Base-by-base conservation (phyloP, 2,113 vertebrate species). In the Struthio camelus region DNA sequence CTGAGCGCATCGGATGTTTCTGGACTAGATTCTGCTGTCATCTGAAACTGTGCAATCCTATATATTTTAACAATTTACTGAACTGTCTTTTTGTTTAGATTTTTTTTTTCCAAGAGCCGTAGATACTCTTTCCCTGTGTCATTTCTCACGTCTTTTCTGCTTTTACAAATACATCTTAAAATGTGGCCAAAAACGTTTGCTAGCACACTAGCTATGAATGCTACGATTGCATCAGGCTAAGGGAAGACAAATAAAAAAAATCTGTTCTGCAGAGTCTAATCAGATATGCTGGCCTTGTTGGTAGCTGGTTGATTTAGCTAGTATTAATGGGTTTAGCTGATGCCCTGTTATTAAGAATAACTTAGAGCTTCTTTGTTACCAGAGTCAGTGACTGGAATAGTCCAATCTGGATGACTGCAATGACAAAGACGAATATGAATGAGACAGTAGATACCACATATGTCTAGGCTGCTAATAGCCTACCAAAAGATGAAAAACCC, bases 261-360 rank as follows among this genome's bases (percentile, higher is more conserved):
- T 15, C 48, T 23, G 16, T 0, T 0, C 14, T n/a, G n/a, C 70
- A 51, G 36, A 3, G 46, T 8, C 75, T 58, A 54, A 4, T 73
- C n/a, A 7, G 32, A n/a, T 4, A 38, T 4, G 2, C 14, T 53
- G 3, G 6, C 87, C 64, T n/a, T 75, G 69, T 50, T 90, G 80
- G 73, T 77, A 81, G 91, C 94, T 87, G 85, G 48, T 80, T 84
- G 28, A 53, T 17, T 87, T 32, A 54, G 89, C 51, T 84, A 84
- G 70, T 81, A 44, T 95, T 89, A 92, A 76, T 86, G 38, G 73
- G 77, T 89, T 94, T 91, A 94, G 89, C 69, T 80, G 77, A 73
- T 78, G 86, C 61, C 69, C 96, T 87, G 95, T 94, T 94, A 93
- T 97, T 94, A 50, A 86, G 93, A 89, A 88, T 83, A 77, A 96